Evolutionary conservation across 1,140 invertebrate species (phyloP).

Genomic region (Apis laboriosa): DNA sequence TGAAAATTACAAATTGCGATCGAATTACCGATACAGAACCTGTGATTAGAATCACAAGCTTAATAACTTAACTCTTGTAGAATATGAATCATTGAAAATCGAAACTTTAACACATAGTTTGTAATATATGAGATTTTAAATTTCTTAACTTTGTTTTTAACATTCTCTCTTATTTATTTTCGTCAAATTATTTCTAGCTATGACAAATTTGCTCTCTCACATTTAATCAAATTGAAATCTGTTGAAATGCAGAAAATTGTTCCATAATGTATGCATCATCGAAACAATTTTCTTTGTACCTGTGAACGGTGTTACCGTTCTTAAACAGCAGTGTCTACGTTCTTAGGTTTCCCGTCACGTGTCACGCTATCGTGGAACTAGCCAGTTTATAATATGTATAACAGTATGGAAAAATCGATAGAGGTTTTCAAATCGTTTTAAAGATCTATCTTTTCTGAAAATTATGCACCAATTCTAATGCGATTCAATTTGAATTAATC

Average conservation of each 20-base stretch:
- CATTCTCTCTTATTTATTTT: no score
- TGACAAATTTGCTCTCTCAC: not conserved
- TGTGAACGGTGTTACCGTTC: slow-evolving; percentile 42
- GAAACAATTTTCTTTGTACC: slow-evolving; percentile 39
- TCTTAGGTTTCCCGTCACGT: slow-evolving; percentile 71
- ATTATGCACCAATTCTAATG: not conserved
- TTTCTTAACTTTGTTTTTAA: not conserved
- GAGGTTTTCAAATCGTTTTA: slow-evolving; percentile 11
- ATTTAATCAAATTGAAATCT: no score
- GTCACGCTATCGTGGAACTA: slow-evolving; percentile 70
- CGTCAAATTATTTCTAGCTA: no score
- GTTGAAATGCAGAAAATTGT: not conserved
- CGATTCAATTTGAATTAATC: not conserved
- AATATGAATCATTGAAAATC: not conserved
- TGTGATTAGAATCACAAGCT: not conserved
- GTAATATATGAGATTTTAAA: not conserved
- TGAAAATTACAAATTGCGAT: slow-evolving; percentile 8
- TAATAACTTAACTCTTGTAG: not conserved
- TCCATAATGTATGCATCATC: not conserved
- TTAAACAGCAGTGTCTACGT: slow-evolving; percentile 66
- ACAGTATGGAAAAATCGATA: slow-evolving; percentile 45
- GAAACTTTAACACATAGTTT: not conserved
- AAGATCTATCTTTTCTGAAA: slow-evolving; percentile 25
- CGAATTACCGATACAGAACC: not conserved
- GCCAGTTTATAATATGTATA: slow-evolving; percentile 49